These are phyloP conservation scores for Cordylochernes scorpioides DNA, from an alignment of 2,888 invertebrate species.

Conservation along the genomic window DNA sequence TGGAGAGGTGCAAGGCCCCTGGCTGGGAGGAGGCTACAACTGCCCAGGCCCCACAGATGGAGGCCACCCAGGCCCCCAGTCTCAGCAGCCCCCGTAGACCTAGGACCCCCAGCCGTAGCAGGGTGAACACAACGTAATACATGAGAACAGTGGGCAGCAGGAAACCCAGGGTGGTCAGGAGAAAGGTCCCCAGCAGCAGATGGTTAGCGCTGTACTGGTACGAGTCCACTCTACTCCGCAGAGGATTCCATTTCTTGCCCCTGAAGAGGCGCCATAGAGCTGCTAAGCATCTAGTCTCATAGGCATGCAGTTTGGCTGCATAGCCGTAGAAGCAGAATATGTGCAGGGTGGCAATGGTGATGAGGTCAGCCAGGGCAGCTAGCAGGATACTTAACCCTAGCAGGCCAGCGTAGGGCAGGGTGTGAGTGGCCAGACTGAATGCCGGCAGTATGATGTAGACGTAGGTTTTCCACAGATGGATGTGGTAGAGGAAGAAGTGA, in stretches of 20 bases:
- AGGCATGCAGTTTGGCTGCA: too few relatives aligned
- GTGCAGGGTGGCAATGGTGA: slow-evolving; percentile 58
- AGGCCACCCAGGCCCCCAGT: too few relatives aligned
- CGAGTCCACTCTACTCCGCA: slow-evolving; percentile 55
- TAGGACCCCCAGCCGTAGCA: too few relatives aligned
- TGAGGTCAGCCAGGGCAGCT: slow-evolving; percentile 45
- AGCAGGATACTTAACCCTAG: slow-evolving; percentile 48
- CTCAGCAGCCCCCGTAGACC: too few relatives aligned
- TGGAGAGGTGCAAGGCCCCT: too few relatives aligned
- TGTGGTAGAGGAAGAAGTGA: slow-evolving; percentile 64
- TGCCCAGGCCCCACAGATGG: too few relatives aligned
- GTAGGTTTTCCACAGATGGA: slow-evolving; percentile 50
- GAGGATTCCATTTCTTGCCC: slow-evolving; percentile 66
- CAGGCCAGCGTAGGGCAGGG: slow-evolving; percentile 16
- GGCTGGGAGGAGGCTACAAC: too few relatives aligned
- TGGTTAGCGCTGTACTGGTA: slow-evolving; percentile 56
- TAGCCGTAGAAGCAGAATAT: slow-evolving; percentile 86
- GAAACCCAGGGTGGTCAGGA: slow-evolving; percentile 59
- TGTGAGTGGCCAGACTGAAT: slow-evolving; percentile 11
- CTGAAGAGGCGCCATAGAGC: slow-evolving; percentile 57
- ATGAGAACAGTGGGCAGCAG: slow-evolving; percentile 60
- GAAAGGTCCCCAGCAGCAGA: slow-evolving; percentile 59
- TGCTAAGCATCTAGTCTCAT: too few relatives aligned
- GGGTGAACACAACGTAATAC: slow-evolving; percentile 60
- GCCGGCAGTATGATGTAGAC: slow-evolving; percentile 15